Evolutionary conservation across 2,888 invertebrate genomes (phyloP), one percentile per base, ranked within the genome.

Genomic region (Stenodera caucasica): DNA sequence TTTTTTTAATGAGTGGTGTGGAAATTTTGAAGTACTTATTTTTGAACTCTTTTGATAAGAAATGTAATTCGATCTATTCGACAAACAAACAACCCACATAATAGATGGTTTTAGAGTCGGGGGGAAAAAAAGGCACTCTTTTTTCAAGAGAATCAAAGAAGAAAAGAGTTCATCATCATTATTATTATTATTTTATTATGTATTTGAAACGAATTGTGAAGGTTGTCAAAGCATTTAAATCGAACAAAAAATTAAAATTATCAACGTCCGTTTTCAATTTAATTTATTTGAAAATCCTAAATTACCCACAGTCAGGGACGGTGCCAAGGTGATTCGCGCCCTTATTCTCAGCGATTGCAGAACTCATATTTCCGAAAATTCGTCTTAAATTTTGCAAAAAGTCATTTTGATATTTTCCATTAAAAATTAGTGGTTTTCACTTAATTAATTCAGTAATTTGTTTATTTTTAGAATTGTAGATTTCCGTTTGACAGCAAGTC

Each of bases 61-160:
- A 53, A 32, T 15, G 59, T 60, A 61, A 61, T 61, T 61, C 37
- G 53, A 61, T 61, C 57, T 9, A 51, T 21, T 33, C 15, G 45
- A 53, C 50, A 57, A 61, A 61, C 57, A 61, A 45, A 61, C 61
- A 33, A 18, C 61, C 61, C 61, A 61, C 57, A 57, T 61, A 57
- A 61, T 56, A 49, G 60, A 45, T n/a, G 53, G 45, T 51, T 50
- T 59, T 18, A 49, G 23, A 45, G 26, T 45, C 21, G 18, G 18
- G 18, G 4, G 18, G 18, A 7, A n/a, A 15, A 6, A 37, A 37
- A 15, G 3, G 45, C 45, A 45, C 12, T 45, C n/a, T 6, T 11
- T 45, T 1, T 12, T 23, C 21, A 8, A 21, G 23, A n/a, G 14
- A 37, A 37, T 37, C 37, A 45, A 21, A 23, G 21, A 11, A 23